phyloP scores from a whole-genome alignment of 2,888 invertebrate species.

The Acanthosepion pharaonis region DNA sequence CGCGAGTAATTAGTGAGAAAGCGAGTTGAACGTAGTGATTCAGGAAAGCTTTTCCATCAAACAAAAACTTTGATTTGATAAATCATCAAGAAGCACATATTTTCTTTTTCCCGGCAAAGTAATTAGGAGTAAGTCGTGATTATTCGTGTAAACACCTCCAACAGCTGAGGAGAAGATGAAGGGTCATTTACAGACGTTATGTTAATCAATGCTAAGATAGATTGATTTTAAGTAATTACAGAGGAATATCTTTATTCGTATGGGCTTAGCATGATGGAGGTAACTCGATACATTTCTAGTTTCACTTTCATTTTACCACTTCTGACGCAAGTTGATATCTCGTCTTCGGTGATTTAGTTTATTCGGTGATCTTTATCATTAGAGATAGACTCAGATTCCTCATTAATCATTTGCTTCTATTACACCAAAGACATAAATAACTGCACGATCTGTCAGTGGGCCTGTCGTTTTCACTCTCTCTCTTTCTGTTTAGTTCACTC shows the following conservation, averaged over 20 bases:
- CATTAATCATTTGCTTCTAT: too few relatives aligned
- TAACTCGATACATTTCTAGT: too few relatives aligned
- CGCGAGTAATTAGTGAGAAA: background rate
- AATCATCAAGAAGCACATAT: background rate
- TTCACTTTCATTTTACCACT: too few relatives aligned
- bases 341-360: too few relatives aligned
- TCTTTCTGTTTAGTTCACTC: too few relatives aligned
- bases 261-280: background rate
- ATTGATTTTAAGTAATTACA: conserved; percentile 10
- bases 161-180: background rate
- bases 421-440: too few relatives aligned
- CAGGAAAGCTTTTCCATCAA: background rate
- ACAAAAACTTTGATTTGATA: background rate
- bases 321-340: too few relatives aligned
- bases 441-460: too few relatives aligned
- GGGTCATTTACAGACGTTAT: conserved; percentile 6
- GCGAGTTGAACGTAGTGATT: background rate
- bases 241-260: background rate
- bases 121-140: background rate
- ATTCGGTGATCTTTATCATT: too few relatives aligned
- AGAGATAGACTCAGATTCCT: too few relatives aligned
- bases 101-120: background rate
- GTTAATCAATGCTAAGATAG: background rate
- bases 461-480: too few relatives aligned
- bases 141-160: background rate